phyloP scores from a whole-genome alignment of 2,888 invertebrate species.

The Temnothorax unifasciatus region DNA sequence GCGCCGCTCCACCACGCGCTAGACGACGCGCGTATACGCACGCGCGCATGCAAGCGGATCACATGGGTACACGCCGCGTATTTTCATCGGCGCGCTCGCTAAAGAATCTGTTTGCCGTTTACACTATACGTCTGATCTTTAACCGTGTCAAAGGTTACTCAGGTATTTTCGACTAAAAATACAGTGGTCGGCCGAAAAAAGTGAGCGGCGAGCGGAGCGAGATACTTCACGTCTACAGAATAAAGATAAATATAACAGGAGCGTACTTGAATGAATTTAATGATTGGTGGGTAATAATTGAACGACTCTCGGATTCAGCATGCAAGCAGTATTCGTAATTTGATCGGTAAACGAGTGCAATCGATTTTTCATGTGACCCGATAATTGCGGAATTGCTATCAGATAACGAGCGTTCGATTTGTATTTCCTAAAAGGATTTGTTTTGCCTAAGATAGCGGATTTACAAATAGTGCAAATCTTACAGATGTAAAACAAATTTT shows the following conservation, averaged over 20 bases:
- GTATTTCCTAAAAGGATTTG: background rate
- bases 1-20: slow-evolving; percentile 25
- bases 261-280: background rate
- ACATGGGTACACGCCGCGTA: slow-evolving; percentile 60
- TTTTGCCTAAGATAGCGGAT: background rate
- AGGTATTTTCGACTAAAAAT: slow-evolving; percentile 39
- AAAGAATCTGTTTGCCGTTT: slow-evolving; percentile 54
- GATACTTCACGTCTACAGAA: background rate
- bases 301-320: background rate
- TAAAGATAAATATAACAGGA: background rate
- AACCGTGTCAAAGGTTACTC: background rate
- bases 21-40: slow-evolving; percentile 59
- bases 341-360: background rate
- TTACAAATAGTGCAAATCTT: background rate
- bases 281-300: background rate
- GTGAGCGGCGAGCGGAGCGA: background rate
- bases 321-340: background rate
- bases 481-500: slow-evolving; percentile 5
- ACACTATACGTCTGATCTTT: slow-evolving; percentile 31
- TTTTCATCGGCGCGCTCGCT: slow-evolving; percentile 59
- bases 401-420: background rate
- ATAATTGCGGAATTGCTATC: background rate
- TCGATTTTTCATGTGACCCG: slow-evolving; percentile 6
- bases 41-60: slow-evolving; percentile 64
- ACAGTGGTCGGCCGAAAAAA: background rate